Evolutionary conservation across 2,113 vertebrate genomes (phyloP), one percentile per base, ranked within the genome.

Genomic region (Rhagologus leucostigma): DNA sequence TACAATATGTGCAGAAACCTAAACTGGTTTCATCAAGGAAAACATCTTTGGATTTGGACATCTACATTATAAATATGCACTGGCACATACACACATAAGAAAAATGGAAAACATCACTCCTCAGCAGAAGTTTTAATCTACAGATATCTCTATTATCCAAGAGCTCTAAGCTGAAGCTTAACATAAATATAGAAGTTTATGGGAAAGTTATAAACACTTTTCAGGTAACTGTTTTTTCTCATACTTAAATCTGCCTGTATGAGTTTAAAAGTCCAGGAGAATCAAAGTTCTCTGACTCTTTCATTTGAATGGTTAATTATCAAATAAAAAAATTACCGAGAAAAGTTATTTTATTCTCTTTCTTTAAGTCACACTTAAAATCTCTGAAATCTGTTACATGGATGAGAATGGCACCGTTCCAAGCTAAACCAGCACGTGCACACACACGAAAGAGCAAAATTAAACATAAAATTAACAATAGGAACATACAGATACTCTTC

Each of bases 361-460:
- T 27, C 41, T 73, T 0, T 7, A 79, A 64, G 35, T 32, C 27
- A 70, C 42, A 32, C 26, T 55, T 68, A n/a, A 32, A 63, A 84
- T 33, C 71, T 76, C 8, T 50, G 30, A 86, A 73, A 85, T n/a
- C 49, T 56, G 11, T 55, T 74, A 67, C 30, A 19, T 70, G 19
- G 16, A 70, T 24, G 12, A 67, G n/a, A 95, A 89, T 3, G 18
- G n/a, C 50, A 74, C 33, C 29, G 57, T 16, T 89, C 42, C 73
- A 89, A 68, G 35, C 9, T 70, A 89, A 94, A 65, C 9, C 79
- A 62, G 29, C 1, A 1, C 0, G 0, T 5, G 4, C 24, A 27
- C 6, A 41, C 18, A 37, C 11, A 39, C 0, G 0, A 52, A 75
- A 68, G 27, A 0, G 0, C 22, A 77, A 65, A 83, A 69, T 39